phyloP scores from a whole-genome alignment of 2,113 vertebrate genomes.

The Apodemus sylvaticus region DNA sequence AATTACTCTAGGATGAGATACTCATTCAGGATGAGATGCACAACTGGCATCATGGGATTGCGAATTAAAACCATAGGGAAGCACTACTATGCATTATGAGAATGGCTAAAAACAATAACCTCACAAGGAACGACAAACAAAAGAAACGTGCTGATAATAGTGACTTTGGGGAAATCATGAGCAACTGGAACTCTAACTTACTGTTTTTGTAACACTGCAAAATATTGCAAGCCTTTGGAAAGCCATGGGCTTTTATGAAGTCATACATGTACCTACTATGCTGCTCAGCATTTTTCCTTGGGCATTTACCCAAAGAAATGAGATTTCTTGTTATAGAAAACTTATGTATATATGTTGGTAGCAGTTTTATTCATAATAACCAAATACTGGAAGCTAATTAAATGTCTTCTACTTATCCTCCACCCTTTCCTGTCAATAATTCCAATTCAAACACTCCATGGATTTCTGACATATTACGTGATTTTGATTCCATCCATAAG shows the following conservation, averaged over 20 bases:
- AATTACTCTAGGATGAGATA: neutral
- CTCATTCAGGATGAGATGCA: no score
- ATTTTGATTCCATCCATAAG: neutral
- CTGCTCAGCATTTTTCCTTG: neutral
- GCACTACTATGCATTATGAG: neutral
- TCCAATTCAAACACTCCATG: neutral
- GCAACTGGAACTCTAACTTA: neutral
- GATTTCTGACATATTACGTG: neutral
- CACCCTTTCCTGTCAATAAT: neutral
- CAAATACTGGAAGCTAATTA: neutral
- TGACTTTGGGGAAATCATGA: neutral
- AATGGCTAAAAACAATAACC: neutral
- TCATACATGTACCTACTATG: neutral
- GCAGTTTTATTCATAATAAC: neutral
- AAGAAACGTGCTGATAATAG: neutral
- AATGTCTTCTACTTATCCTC: neutral
- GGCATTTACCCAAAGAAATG: neutral
- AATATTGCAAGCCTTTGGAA: neutral
- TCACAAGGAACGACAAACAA: neutral
- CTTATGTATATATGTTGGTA: neutral
- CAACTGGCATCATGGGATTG: neutral
- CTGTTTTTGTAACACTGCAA: neutral
- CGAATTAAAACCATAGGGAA: neutral
- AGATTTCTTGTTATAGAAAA: neutral
- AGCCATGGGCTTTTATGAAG: neutral